Percentiles rank a stretch among this genome's conserved stretches.
Conservation (phyloP, 2,113 vertebrate species). For the Natator depressus region DNA sequence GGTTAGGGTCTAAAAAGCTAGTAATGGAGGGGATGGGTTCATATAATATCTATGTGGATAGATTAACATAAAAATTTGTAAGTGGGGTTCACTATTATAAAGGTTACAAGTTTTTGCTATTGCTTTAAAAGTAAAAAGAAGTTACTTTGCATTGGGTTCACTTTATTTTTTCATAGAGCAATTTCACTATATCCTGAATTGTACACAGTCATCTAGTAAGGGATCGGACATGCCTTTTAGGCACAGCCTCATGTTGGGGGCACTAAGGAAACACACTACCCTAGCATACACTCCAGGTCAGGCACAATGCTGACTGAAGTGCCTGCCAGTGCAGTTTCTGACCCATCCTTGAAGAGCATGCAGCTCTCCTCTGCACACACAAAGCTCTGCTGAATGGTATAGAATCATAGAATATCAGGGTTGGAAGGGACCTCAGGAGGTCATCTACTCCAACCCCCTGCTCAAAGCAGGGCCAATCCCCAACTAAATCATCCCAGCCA, state of each 20-base stretch:
- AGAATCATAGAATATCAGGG: too few species aligned
- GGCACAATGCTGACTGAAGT: not conserved
- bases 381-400: not conserved
- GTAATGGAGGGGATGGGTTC: not conserved
- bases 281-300: not conserved
- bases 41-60: not conserved
- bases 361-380: not conserved
- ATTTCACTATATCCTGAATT: not conserved
- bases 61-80: not conserved
- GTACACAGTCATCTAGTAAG: not conserved
- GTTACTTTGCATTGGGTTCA: not conserved
- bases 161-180: not conserved
- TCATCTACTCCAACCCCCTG: too few species aligned
- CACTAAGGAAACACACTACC: not conserved
- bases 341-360: not conserved
- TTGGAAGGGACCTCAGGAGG: too few species aligned
- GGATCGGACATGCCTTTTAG: not conserved
- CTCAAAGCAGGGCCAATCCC: too few species aligned
- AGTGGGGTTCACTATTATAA: not conserved
- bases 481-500: too few species aligned
- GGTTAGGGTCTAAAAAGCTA: constrained; percentile 4
- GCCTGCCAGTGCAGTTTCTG: not conserved
- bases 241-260: not conserved
- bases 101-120: constrained; percentile 20
- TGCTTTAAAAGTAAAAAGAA: not conserved